Evolutionary conservation across 2,888 invertebrate genomes (phyloP), one percentile per base, ranked within the genome.

Genomic region (Luperina testacea): DNA sequence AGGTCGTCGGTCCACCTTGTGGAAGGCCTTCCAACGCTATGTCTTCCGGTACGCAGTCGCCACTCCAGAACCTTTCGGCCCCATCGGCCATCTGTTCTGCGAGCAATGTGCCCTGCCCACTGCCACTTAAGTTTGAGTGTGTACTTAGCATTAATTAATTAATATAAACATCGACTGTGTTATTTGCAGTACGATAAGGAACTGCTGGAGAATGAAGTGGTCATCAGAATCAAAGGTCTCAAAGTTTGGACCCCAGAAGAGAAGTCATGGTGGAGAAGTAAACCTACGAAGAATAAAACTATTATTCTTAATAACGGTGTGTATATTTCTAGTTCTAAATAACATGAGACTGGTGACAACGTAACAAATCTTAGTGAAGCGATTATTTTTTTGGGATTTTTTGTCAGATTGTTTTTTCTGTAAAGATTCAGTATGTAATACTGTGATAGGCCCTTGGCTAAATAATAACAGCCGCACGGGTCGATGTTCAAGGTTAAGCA

Each of bases 181-280:
- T 76, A 59, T 63, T 85, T 79, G 4, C 72, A 87, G 70, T 78
- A 81, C 1, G 79, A 86, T 51, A 69, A 83, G 57, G 79, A 82
- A 1, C 63, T 76, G 15, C 57, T 83, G 0, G 77, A 84, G 6
- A 87, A 82, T 42, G 90, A 92, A 61, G 87, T 93, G 15, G 85
- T 91, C 1, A 90, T 96, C 67, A 92, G 85, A 78, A 87, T 95
- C 3, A 89, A 93, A n/a, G 87, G 89, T 1, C 90, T 96, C 0
- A 94, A 90, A 74, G 95, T 96, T 11, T 96, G 96, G 96, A 95
- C 94, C 0, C 93, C 94, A 2, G 95, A 95, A 79, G 94, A 95
- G 68, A 95, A 92, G 59, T 92, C 94, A 0, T 95, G 96, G 96
- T 95, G 94, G 94, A 90, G 93, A 81, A 87, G 90, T 15, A 94